A percentile compares a stretch with the other conserved stretches of the same genome.
These are phyloP conservation scores for Cavia porcellus DNA, from an alignment of 2,113 vertebrate genomes.

Conservation along the genomic window DNA sequence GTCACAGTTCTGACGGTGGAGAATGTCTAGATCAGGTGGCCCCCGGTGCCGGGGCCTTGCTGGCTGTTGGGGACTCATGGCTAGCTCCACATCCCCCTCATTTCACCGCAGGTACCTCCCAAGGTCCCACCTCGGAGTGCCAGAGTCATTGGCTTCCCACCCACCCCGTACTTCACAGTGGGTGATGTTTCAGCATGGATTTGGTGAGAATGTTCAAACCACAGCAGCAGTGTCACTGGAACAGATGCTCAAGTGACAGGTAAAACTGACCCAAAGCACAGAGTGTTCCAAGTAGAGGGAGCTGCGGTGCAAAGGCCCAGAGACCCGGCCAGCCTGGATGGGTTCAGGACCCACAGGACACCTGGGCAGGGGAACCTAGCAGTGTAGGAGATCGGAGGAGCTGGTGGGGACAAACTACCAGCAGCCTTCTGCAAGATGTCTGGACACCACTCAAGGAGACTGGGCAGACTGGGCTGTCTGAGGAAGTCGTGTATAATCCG, in stretches of 20 bases:
- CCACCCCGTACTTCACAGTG: not conserved
- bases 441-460: not conserved
- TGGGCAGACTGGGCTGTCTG: not conserved
- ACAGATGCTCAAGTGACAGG: not conserved
- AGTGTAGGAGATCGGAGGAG: not conserved
- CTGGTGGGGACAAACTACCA: not conserved
- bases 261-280: not conserved
- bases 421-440: conserved; percentile 1
- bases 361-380: not conserved
- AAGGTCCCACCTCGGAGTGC: not conserved
- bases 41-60: not conserved
- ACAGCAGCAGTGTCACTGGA: not conserved
- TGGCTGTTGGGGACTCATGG: not conserved
- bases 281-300: not conserved
- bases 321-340: not conserved
- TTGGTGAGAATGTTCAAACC: no score
- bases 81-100: not conserved
- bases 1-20: not conserved
- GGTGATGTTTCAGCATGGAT: not conserved
- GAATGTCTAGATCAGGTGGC: not conserved
- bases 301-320: not conserved
- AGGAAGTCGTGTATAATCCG: not conserved
- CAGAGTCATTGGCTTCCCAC: not conserved
- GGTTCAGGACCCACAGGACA: not conserved
- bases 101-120: not conserved